These are phyloP conservation scores for Heliconius himera DNA, from an alignment of 1,140 invertebrate species.

Conservation along the genomic window DNA sequence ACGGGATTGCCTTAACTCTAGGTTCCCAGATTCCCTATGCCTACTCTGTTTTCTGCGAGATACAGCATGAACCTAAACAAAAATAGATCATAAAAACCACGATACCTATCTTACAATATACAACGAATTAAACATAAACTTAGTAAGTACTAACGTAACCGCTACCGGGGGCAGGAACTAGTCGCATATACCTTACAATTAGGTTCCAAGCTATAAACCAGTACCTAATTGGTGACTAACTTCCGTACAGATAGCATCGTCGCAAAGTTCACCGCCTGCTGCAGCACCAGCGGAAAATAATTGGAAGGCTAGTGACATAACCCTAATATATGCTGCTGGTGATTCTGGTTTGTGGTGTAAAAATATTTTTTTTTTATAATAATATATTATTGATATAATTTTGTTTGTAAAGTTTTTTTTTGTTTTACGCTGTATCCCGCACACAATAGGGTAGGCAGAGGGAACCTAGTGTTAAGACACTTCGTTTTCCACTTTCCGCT, in stretches of 20 bases:
- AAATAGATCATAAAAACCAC: too few species aligned
- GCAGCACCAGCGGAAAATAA: constrained; percentile 23
- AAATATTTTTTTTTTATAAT: background rate
- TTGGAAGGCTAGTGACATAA: constrained; percentile 14
- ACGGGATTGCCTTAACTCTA: too few species aligned
- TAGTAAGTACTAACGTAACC: background rate
- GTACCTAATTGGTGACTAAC: constrained; percentile 41
- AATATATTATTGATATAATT: too few species aligned
- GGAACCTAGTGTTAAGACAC: too few species aligned
- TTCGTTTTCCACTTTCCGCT: too few species aligned
- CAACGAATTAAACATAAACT: background rate
- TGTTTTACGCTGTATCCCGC: too few species aligned
- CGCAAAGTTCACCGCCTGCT: constrained; percentile 35
- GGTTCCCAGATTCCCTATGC: too few species aligned
- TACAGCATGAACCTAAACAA: too few species aligned
- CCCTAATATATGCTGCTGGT: background rate
- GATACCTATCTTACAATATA: too few species aligned
- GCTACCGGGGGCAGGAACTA: background rate
- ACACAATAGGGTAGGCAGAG: too few species aligned
- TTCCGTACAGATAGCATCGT: constrained; percentile 38
- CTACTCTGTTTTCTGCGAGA: too few species aligned
- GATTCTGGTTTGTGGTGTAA: background rate
- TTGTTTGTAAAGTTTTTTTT: too few species aligned
- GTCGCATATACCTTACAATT: constrained; percentile 19
- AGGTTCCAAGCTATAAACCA: constrained; percentile 36